A percentile compares a stretch with the other conserved stretches of the same genome.
These are phyloP conservation scores for Oryctes rhinoceros DNA, from an alignment of 1,140 invertebrate species.

Conservation along the genomic window DNA sequence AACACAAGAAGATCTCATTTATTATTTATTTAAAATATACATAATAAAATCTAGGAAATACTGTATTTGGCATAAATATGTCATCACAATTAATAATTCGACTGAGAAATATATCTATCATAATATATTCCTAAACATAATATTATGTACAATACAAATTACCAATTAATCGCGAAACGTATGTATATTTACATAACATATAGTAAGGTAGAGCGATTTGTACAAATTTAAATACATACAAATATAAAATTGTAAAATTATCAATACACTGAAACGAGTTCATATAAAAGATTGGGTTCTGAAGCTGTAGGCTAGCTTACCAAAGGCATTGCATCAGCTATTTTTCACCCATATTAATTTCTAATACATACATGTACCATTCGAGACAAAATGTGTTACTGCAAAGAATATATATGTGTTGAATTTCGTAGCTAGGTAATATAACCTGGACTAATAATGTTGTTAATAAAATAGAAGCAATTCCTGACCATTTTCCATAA, in stretches of 20 bases:
- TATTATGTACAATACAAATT: conserved; percentile 19
- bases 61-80: conserved; percentile 59
- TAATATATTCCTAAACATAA: conserved; percentile 40
- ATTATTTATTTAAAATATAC: conserved; percentile 61
- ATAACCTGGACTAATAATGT: too few relatives aligned
- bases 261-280: background rate
- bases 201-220: background rate
- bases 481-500: too few relatives aligned
- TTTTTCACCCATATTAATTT: background rate
- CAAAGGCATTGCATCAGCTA: background rate
- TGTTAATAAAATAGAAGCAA: too few relatives aligned
- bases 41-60: conserved; percentile 61
- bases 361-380: background rate
- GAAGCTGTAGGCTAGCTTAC: background rate
- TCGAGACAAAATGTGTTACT: conserved; percentile 12
- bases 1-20: too few relatives aligned
- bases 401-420: background rate
- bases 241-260: background rate
- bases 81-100: conserved; percentile 62
- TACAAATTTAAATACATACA: conserved; percentile 28
- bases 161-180: conserved; percentile 5
- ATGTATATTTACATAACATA: conserved; percentile 14
- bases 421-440: background rate
- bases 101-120: conserved; percentile 50
- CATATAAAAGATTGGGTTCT: background rate